Evolutionary conservation across 53 echinoderm and acorn worm genomes (phyloP).

Genomic region (Holothuria scabra): DNA sequence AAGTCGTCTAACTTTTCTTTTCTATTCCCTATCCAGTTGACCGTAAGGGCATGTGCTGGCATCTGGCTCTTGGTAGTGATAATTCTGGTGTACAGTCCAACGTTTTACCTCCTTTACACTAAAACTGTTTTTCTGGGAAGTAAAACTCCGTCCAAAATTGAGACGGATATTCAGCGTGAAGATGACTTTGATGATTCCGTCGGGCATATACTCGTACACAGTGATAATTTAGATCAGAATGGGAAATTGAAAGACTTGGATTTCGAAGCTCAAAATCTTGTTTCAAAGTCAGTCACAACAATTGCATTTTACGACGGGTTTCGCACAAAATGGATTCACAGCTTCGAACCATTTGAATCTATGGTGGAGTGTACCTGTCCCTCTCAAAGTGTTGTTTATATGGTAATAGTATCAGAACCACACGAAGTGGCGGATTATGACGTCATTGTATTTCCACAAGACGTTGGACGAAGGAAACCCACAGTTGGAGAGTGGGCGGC

Average conservation of each 20-base stretch:
- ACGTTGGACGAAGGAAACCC: background rate
- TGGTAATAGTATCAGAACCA: background rate
- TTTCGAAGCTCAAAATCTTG: background rate
- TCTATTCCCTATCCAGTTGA: background rate
- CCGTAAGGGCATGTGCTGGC: background rate
- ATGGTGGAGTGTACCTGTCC: background rate
- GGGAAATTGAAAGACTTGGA: background rate
- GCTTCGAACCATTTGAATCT: background rate
- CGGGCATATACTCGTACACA: background rate
- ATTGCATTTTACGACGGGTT: background rate
- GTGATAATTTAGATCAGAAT: background rate
- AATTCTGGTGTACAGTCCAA: background rate
- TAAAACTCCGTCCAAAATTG: no score
- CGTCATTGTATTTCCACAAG: constrained; percentile 8
- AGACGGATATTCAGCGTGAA: no score
- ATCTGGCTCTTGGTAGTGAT: background rate
- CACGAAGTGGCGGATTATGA: constrained; percentile 11
- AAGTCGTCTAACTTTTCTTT: background rate
- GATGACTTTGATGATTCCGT: background rate
- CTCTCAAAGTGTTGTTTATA: background rate
- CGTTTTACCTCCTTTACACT: background rate
- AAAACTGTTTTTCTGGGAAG: background rate
- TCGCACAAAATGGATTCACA: background rate
- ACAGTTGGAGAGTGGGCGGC: background rate
- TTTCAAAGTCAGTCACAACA: background rate